Base-by-base conservation (phyloP, 1,140 invertebrate species). In the Druon quercuslanigerum region DNA sequence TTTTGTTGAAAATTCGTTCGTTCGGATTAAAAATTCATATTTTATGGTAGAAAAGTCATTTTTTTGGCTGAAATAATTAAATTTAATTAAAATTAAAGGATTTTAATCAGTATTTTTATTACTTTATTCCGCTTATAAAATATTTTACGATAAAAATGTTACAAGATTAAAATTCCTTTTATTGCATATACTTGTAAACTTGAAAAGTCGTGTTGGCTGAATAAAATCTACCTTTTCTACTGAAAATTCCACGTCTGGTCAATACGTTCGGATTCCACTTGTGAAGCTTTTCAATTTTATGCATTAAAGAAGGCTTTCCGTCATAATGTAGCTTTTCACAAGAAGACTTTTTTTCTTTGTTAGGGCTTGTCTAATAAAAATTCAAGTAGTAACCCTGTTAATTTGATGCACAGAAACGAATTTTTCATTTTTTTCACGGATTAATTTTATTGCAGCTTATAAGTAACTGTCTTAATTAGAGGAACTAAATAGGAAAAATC, bases 201-300 rank as follows among this genome's bases (percentile, higher is more conserved):
- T 66, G 60, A 40, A 66, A n/a, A 66, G 33, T 46, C 40, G 33
- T 40, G 33, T n/a, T 66, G 40, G 25, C n/a, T 66, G 33, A 14
- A 46, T 66, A 16, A 66, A 40, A 40, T 40, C 25, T 40, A n/a
- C 60, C 14, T 66, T 66, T 14, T 40, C 13, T 40, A 33, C n/a
- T 66, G 6, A 66, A 66, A 66, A 40, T 66, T 14, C 16, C 25
- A 66, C 13, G 60, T 66, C 33, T 33, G 60, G n/a, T 33, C 25
- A 66, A 66, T 46, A 40, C 14, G 25, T 66, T 14, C 7, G 25
- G 25, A n/a, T 40, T 16, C 20, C 57, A 66, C 25, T 66, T 66
- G 60, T 40, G 60, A 40, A 66, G 20, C 25, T 66, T 16, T 66
- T 66, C 33, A 66, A 66, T 66, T 66, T 66, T 33, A 16, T 16